Evolutionary conservation across 2,113 vertebrate species (phyloP).

Genomic region (Muntiacus muntjak): DNA sequence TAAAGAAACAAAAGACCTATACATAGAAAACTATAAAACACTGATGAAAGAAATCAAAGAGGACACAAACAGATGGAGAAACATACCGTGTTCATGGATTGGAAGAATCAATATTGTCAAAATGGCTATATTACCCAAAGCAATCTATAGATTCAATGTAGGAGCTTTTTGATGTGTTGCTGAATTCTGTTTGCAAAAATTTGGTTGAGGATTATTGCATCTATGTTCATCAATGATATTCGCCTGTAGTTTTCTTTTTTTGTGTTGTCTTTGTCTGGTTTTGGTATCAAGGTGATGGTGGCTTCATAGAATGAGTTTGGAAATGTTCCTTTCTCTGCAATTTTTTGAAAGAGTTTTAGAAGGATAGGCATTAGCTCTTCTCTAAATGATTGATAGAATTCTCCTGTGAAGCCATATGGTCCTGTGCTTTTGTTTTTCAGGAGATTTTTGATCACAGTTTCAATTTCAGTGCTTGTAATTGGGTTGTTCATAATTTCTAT

Average conservation of each 20-base stretch:
- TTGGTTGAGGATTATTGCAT: not conserved
- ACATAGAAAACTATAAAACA: too few relatives aligned
- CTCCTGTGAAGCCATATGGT: not conserved
- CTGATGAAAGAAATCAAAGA: too few relatives aligned
- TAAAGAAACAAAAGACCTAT: too few relatives aligned
- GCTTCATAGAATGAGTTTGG: not conserved
- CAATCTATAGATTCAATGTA: not conserved
- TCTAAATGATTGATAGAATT: not conserved
- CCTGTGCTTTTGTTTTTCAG: not conserved
- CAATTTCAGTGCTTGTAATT: not conserved
- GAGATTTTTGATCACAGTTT: not conserved
- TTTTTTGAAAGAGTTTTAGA: not conserved
- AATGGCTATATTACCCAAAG: too few relatives aligned
- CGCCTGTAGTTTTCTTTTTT: not conserved
- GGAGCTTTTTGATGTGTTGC: not conserved
- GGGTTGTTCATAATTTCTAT: not conserved
- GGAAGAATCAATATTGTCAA: too few relatives aligned
- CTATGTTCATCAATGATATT: not conserved
- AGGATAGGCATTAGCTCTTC: not conserved
- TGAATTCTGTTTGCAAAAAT: not conserved
- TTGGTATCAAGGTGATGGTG: not conserved
- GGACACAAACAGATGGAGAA: too few relatives aligned
- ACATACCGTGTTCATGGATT: too few relatives aligned
- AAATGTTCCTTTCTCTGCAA: not conserved
- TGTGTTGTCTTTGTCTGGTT: not conserved